These are phyloP conservation scores for Ascaphus truei DNA, from an alignment of 2,113 vertebrate genomes.

Conservation along the genomic window DNA sequence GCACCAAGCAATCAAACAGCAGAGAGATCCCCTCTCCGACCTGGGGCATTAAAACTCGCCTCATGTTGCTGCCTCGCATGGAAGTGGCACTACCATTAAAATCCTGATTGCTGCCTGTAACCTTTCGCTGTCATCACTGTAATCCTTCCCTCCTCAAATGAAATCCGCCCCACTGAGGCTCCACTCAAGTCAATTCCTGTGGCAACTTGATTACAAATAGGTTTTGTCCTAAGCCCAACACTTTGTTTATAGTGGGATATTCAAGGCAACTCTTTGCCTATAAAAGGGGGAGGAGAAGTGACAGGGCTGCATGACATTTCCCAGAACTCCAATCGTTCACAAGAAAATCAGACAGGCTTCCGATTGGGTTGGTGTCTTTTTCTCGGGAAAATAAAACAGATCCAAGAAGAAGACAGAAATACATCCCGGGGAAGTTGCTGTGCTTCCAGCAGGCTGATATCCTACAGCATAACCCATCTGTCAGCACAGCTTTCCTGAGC, in stretches of 20 bases:
- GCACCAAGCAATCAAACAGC: background rate
- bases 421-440: slow-evolving; percentile 51
- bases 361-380: slow-evolving; percentile 5
- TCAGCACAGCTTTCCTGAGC: slow-evolving; percentile 38
- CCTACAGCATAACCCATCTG: slow-evolving; percentile 20
- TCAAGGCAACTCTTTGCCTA: background rate
- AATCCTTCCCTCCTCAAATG: background rate
- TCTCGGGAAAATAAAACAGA: background rate
- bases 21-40: background rate
- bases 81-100: background rate
- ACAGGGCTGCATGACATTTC: slow-evolving; percentile 20
- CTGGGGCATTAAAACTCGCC: background rate
- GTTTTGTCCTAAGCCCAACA: background rate
- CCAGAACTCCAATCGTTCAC: slow-evolving; percentile 6
- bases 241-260: slow-evolving; percentile 7
- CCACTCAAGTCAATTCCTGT: background rate
- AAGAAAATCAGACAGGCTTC: slow-evolving; percentile 15
- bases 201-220: background rate
- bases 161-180: background rate
- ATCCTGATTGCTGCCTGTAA: background rate
- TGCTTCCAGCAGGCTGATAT: slow-evolving; percentile 42
- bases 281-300: slow-evolving; percentile 30
- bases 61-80: background rate
- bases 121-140: background rate
- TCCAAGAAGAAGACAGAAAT: slow-evolving; percentile 41